Evolutionary conservation across 2,888 invertebrate species (phyloP).

Genomic region (Euplexia lucipara): DNA sequence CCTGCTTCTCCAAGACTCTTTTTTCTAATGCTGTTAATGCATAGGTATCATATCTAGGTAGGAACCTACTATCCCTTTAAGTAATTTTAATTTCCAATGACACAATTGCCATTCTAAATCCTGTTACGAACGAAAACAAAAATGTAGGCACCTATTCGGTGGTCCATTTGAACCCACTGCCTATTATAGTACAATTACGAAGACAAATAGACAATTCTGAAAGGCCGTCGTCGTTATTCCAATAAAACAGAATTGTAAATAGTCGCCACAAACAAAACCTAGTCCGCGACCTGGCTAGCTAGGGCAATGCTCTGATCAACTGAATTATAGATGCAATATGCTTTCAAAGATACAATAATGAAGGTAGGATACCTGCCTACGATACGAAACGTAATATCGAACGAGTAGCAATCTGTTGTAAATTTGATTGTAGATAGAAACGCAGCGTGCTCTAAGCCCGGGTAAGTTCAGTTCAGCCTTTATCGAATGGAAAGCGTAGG

Average conservation of each 20-base stretch:
- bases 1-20: no score
- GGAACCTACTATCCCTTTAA: no score
- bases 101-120: conserved; percentile 31
- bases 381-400: conserved; percentile 69
- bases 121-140: conserved; percentile 17
- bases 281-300: conserved; percentile 52
- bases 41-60: no score
- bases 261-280: conserved; percentile 61
- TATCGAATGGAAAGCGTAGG: conserved; percentile 75
- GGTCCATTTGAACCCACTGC: conserved; percentile 16
- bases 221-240: conserved; percentile 53
- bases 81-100: conserved; percentile 3
- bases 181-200: conserved; percentile 61
- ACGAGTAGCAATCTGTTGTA: conserved; percentile 77
- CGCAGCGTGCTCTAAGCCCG: conserved; percentile 74
- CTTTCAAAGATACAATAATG: conserved; percentile 66
- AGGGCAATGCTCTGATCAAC: conserved; percentile 65
- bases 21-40: no score
- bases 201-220: conserved; percentile 55
- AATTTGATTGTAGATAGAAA: conserved; percentile 82
- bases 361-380: no score
- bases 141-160: conserved; percentile 35
- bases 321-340: conserved; percentile 69
- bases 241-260: conserved; percentile 64
- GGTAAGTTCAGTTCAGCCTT: conserved; percentile 73